Evolutionary conservation across 2,113 vertebrate species (phyloP).

Genomic region (Elanus axillaris): DNA sequence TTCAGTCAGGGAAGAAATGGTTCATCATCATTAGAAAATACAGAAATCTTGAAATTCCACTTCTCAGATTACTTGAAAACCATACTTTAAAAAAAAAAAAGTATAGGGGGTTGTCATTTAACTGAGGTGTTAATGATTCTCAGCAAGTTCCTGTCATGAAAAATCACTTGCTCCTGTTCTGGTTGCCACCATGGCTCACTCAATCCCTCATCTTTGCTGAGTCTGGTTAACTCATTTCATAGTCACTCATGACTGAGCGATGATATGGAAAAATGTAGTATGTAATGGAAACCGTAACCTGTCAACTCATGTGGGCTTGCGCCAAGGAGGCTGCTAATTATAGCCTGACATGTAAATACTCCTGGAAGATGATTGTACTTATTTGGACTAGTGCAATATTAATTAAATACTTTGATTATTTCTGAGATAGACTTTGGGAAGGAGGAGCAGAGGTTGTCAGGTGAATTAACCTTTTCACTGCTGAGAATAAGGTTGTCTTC

Average conservation of each 20-base stretch:
- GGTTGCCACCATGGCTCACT: neutral
- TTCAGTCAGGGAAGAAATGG: neutral
- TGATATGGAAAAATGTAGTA: conserved; percentile 22
- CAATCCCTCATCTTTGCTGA: neutral
- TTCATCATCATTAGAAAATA: neutral
- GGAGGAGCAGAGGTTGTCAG: neutral
- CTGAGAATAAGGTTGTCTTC: neutral
- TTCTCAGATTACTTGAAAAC: neutral
- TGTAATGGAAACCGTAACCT: conserved; percentile 41
- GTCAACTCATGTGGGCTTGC: neutral
- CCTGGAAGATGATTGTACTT: conserved; percentile 49
- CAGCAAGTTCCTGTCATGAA: neutral
- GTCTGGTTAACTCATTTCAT: neutral
- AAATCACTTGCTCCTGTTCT: neutral
- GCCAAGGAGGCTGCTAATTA: conserved; percentile 55
- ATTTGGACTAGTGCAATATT: conserved; percentile 45
- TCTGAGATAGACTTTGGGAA: conserved; percentile 4
- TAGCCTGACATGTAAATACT: conserved; percentile 40
- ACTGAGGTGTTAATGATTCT: neutral
- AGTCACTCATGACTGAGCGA: neutral
- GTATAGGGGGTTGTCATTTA: neutral
- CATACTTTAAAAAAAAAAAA: neutral
- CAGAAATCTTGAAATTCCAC: neutral
- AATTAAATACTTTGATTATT: conserved; percentile 57
- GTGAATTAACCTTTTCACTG: conserved; percentile 10